These are phyloP conservation scores for Aulostomus chinensis DNA, from an alignment of 2,797 vertebrate genomes.

Conservation along the genomic window DNA sequence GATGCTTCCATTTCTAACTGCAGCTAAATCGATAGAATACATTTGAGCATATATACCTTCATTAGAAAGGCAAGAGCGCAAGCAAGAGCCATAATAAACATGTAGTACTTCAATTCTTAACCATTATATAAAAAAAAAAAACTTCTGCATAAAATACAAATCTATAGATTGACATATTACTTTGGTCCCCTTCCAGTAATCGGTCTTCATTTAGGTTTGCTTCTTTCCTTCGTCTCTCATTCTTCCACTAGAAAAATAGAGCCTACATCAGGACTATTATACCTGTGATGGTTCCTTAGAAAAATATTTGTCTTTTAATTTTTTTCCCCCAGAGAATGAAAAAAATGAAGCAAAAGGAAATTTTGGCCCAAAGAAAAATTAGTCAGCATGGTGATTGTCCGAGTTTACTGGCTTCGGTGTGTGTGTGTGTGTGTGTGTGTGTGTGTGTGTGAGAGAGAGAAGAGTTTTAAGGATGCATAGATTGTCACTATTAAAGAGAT, in stretches of 20 bases:
- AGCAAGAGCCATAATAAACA: conserved; percentile 61
- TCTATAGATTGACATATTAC: conserved; percentile 68
- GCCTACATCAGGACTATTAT: conserved; percentile 62
- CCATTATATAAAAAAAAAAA: conserved; percentile 79
- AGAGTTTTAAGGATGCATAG: conserved; percentile 73
- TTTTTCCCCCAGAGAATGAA: conserved; percentile 71
- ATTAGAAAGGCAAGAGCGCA: conserved; percentile 62
- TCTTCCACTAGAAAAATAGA: conserved; percentile 85
- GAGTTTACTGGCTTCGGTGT: conserved; percentile 44
- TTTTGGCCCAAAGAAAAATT: conserved; percentile 57
- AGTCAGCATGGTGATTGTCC: conserved; percentile 62
- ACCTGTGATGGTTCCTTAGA: conserved; percentile 77
- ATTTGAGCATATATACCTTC: conserved; percentile 67
- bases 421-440: conserved; percentile 31
- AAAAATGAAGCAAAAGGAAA: conserved; percentile 52
- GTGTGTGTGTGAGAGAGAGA: conserved; percentile 28
- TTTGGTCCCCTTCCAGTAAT: conserved; percentile 81
- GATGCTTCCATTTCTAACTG: conserved; percentile 35
- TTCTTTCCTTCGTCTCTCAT: conserved; percentile 50
- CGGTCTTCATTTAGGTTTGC: conserved; percentile 55
- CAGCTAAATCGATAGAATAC: conserved; percentile 64
- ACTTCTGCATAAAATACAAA: conserved; percentile 76
- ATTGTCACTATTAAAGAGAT: conserved; percentile 55
- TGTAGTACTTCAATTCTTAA: conserved; percentile 72
- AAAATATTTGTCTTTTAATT: conserved; percentile 77